Evolutionary conservation across 2,113 vertebrate species (phyloP).

Genomic region (Gobio gobio): DNA sequence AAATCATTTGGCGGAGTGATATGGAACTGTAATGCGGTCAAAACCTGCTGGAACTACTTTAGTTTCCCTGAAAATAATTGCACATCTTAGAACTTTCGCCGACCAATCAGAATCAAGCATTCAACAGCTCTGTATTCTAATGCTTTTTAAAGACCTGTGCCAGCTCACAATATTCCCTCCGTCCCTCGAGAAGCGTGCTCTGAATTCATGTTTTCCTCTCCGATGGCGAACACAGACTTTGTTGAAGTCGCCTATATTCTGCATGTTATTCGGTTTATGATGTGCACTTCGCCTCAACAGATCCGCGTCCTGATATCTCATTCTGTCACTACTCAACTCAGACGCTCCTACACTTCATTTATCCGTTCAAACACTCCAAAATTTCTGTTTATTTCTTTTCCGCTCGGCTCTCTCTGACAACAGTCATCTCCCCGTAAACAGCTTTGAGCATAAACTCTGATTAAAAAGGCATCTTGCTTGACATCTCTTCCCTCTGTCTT

Average conservation of each 20-base stretch:
- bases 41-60: too few species aligned
- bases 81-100: too few species aligned
- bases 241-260: background rate
- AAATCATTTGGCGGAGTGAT: too few species aligned
- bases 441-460: conserved; percentile 15
- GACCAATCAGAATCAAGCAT: too few species aligned
- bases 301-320: background rate
- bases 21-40: too few species aligned
- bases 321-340: background rate
- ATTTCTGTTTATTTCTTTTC: background rate
- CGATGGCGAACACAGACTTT: background rate
- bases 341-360: background rate
- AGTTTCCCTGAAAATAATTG: too few species aligned
- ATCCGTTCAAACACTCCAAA: background rate
- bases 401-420: background rate
- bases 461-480: conserved; percentile 2
- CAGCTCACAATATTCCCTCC: background rate
- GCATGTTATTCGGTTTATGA: background rate
- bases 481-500: background rate
- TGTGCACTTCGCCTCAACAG: background rate
- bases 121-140: background rate
- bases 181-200: background rate
- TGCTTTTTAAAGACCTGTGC: background rate
- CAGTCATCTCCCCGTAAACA: conserved; percentile 15
- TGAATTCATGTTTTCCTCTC: background rate